Percentiles rank a stretch among this genome's conserved stretches.
Evolutionary conservation across 35 echinoderm and acorn worm genomes (phyloP).

Genomic region (Heliocidaris erythrogramma): DNA sequence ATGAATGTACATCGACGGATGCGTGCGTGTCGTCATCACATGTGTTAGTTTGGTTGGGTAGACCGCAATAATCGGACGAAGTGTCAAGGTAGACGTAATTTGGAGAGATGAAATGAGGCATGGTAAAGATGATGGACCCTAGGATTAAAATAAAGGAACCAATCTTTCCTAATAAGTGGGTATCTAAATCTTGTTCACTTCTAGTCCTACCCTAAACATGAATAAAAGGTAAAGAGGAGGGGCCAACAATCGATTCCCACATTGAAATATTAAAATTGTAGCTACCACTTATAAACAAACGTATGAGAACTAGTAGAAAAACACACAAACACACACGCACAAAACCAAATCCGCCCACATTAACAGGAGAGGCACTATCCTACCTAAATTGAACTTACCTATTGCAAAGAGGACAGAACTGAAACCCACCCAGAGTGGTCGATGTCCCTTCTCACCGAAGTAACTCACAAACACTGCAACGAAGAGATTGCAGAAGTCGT

Average conservation of each 20-base stretch:
- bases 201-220: neutral
- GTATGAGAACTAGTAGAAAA: too few relatives aligned
- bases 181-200: neutral
- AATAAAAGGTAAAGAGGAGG: too few relatives aligned
- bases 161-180: neutral
- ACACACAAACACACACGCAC: neutral
- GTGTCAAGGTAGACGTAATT: slow-evolving; percentile 23
- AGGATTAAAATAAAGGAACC: neutral
- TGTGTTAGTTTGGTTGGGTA: neutral
- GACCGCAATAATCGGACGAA: neutral
- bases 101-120: slow-evolving; percentile 39
- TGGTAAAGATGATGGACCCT: slow-evolving; percentile 29
- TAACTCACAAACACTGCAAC: slow-evolving; percentile 27
- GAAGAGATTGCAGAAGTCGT: slow-evolving; percentile 28
- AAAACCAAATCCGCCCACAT: too few relatives aligned
- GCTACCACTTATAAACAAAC: too few relatives aligned
- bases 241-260: too few relatives aligned
- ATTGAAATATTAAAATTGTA: too few relatives aligned
- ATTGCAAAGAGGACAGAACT: neutral
- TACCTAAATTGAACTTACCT: slow-evolving; percentile 18
- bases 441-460: slow-evolving; percentile 28
- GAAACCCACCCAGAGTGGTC: neutral
- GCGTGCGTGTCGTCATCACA: neutral
- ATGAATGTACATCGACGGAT: neutral
- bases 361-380: too few relatives aligned